These are phyloP conservation scores for Campylomormyrus numenius DNA, from an alignment of 2,113 vertebrate species.

Conservation along the genomic window DNA sequence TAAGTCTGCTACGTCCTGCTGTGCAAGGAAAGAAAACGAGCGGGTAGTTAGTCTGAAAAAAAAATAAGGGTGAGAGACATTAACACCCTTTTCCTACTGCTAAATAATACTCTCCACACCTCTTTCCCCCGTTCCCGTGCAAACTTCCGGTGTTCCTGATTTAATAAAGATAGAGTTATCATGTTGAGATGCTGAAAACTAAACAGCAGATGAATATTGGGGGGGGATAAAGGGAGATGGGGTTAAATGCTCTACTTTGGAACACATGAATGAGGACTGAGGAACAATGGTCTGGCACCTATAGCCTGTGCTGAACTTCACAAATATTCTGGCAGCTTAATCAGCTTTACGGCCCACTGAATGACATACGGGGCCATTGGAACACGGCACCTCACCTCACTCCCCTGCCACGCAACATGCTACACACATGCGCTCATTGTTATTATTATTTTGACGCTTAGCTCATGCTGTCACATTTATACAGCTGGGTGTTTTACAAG, in stretches of 20 bases:
- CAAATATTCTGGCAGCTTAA: background rate
- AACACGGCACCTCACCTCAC: background rate
- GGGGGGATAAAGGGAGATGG: background rate
- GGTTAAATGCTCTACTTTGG: background rate
- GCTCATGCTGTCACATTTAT: background rate
- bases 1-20: background rate
- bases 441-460: background rate
- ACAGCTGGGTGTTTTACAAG: background rate
- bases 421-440: background rate
- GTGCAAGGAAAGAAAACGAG: background rate
- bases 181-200: background rate
- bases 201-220: background rate
- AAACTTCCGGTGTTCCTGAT: constrained; percentile 2
- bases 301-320: background rate
- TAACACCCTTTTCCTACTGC: background rate
- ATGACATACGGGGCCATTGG: background rate
- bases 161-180: background rate
- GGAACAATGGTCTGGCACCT: background rate
- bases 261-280: background rate
- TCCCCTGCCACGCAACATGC: background rate
- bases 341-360: background rate
- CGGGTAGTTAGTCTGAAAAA: background rate
- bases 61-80: background rate
- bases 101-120: constrained; percentile 9
- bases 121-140: background rate